These are phyloP conservation scores for Drosophila pseudoananassae DNA, from an alignment of 1,140 invertebrate species.

Conservation along the genomic window DNA sequence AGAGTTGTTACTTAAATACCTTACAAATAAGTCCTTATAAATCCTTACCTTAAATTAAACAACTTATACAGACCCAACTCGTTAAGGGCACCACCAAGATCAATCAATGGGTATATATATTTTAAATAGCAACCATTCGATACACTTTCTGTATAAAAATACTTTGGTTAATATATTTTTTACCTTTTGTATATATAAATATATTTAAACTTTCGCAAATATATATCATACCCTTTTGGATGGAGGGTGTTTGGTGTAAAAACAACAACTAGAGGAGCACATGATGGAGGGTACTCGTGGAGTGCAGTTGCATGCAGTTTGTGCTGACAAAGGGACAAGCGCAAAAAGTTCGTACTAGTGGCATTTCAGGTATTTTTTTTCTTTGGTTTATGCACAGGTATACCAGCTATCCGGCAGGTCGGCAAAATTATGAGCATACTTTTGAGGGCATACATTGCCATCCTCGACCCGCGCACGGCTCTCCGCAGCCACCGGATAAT, in stretches of 20 bases:
- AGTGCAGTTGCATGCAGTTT: constrained; percentile 49
- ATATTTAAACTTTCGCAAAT: not conserved
- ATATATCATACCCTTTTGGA: not conserved
- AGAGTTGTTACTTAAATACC: not conserved
- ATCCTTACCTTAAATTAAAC: too few species aligned
- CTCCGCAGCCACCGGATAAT: constrained; percentile 42
- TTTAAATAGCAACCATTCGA: not conserved
- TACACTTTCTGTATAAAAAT: not conserved
- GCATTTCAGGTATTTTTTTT: constrained; percentile 32
- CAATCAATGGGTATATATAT: not conserved
- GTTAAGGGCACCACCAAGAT: too few species aligned
- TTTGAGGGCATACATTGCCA: constrained; percentile 39
- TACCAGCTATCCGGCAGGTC: constrained; percentile 23
- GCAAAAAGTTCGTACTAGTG: constrained; percentile 22
- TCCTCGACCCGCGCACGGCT: not conserved
- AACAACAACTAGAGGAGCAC: constrained; percentile 29
- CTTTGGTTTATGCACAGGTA: not conserved
- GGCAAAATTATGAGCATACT: constrained; percentile 71
- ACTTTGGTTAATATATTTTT: not conserved
- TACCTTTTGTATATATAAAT: not conserved
- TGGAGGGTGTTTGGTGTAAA: constrained; percentile 2
- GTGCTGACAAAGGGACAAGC: constrained; percentile 28
- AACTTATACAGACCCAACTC: too few species aligned
- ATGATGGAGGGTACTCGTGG: constrained; percentile 40
- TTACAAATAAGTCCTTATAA: too few species aligned